Evolutionary conservation across 2,113 vertebrate genomes (phyloP).

Genomic region (Podarcis muralis): DNA sequence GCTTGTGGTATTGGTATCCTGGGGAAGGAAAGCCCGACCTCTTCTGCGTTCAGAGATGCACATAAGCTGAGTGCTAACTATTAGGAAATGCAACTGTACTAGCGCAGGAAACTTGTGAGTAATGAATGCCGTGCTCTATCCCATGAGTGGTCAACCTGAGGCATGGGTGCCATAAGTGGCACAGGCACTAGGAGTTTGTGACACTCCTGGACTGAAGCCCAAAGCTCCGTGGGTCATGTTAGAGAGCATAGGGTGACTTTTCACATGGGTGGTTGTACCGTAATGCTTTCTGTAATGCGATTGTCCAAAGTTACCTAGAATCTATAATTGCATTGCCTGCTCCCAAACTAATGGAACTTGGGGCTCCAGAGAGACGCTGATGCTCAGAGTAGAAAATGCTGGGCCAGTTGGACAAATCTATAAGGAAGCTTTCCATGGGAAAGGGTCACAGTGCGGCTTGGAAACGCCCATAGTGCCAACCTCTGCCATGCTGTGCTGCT

Average conservation of each 20-base stretch:
- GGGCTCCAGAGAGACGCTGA: not conserved
- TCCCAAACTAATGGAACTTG: not conserved
- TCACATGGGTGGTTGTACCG: not conserved
- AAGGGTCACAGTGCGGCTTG: not conserved
- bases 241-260: not conserved
- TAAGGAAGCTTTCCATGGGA: not conserved
- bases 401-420: not conserved
- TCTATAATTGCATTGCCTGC: not conserved
- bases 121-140: not conserved
- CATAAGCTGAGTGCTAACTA: constrained; percentile 25
- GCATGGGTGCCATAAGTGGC: not conserved
- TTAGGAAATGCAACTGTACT: constrained; percentile 43
- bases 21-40: constrained; percentile 39
- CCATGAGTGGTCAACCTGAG: not conserved
- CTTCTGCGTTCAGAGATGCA: constrained; percentile 34
- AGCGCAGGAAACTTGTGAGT: not conserved
- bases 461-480: not conserved
- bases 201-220: no score
- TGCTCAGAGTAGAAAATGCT: not conserved
- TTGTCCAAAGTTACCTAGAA: not conserved
- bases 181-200: not conserved
- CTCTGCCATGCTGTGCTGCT: not conserved
- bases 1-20: constrained; percentile 45
- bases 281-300: not conserved
- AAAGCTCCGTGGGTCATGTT: not conserved